Evolutionary conservation across 1,140 invertebrate genomes (phyloP).

Genomic region (Delia radicum): DNA sequence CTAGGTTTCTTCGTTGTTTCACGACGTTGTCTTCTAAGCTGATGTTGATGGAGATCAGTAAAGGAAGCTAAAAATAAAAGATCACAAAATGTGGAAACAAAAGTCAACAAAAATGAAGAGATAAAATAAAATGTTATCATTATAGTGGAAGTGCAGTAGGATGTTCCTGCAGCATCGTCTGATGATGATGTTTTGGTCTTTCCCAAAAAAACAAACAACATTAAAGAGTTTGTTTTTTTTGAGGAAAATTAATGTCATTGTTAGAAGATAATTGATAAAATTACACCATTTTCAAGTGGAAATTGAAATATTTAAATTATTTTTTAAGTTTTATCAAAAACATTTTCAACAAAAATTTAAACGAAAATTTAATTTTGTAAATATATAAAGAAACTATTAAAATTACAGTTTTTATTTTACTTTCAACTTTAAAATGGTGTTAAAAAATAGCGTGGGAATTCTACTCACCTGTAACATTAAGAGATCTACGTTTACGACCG

Average conservation of each 20-base stretch:
- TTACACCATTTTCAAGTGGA: too few species aligned
- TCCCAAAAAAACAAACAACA: neutral
- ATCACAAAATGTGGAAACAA: neutral
- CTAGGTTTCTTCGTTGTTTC: slow-evolving; percentile 51
- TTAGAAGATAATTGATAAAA: neutral
- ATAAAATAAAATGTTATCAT: slow-evolving; percentile 25
- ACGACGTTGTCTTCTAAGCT: slow-evolving; percentile 35
- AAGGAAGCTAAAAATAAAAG: neutral
- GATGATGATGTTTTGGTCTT: neutral
- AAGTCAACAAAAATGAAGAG: slow-evolving; percentile 13
- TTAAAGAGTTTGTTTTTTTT: neutral
- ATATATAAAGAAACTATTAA: too few species aligned
- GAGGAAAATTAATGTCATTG: neutral
- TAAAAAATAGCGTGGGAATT: too few species aligned
- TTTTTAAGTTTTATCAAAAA: too few species aligned
- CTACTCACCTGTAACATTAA: slow-evolving; percentile 36
- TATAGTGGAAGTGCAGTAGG: slow-evolving; percentile 1
- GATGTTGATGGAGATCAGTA: neutral
- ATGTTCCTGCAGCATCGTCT: neutral
- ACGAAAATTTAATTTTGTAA: too few species aligned
- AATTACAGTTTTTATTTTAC: too few species aligned
- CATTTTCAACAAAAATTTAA: too few species aligned
- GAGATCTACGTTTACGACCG: slow-evolving; percentile 60
- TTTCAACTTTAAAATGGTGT: too few species aligned
- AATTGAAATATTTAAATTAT: too few species aligned